Base-by-base conservation (phyloP, 2,797 vertebrate species). In the Siniperca obscura region DNA sequence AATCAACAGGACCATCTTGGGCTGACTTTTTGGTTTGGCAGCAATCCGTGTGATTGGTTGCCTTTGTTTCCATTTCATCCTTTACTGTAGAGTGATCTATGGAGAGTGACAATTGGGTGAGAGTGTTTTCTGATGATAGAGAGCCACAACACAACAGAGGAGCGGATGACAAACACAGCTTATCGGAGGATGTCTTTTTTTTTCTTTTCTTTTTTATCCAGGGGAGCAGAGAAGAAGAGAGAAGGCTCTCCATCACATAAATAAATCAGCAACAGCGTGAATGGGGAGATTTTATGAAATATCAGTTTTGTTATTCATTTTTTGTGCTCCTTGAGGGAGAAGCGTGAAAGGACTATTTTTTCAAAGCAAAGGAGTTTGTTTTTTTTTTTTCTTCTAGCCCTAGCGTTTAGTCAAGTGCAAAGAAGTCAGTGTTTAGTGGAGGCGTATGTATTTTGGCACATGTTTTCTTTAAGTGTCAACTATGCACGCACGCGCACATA, bases 361-460 rank as follows among this genome's bases (percentile, higher is more conserved):
- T 88, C 52, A 86, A 88, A 92, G 85, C 84, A 85, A 88, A 84
- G 13, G 48, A 79, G 16, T 80, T 59, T 74, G 34, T 70, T 55
- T 79, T 57, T 38, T 34, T 55, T 13, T 74, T 76, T 90, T 89
- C 57, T 81, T 91, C 83, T 91, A 92, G 91, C 92, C 91, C 91
- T 93, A 91, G 93, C 81, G 6, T 92, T 91, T 83, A 89, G 84
- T 86, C 86, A 78, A 93, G 93, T 94, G 94, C 90, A 93, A 93
- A 92, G 88, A 80, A 89, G 88, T 90, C 70, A 79, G 80, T 87
- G 76, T 88, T 71, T 71, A 59, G 89, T 87, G 90, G 90, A 91
- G 88, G 85, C 80, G 74, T 87, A 86, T 87, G 89, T 91, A 86
- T 86, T 95, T 95, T 95, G 94, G 93, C 94, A 95, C 93, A 76